Evolutionary conservation across 2,113 vertebrate genomes (phyloP).

Genomic region (Salminus brasiliensis): DNA sequence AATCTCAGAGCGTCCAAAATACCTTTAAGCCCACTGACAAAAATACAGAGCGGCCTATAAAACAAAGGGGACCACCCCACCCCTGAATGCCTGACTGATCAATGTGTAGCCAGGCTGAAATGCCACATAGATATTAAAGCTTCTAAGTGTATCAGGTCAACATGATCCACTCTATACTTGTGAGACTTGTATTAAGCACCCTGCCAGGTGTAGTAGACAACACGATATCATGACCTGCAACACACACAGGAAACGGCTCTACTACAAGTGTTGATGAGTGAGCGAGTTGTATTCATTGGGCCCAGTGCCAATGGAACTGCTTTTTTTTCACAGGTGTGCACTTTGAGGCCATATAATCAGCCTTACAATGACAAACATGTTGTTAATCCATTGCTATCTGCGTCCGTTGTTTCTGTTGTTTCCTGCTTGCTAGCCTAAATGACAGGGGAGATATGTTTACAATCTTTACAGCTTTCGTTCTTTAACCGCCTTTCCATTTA

Average conservation of each 20-base stretch:
- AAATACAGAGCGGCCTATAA: conserved; percentile 8
- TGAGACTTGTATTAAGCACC: neutral
- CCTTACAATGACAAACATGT: neutral
- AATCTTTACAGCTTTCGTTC: too few relatives aligned
- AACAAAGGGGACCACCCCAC: conserved; percentile 29
- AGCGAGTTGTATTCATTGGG: neutral
- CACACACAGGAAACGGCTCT: neutral
- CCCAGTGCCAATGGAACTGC: neutral
- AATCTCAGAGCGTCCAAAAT: conserved; percentile 29
- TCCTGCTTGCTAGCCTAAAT: neutral
- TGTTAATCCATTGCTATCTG: neutral
- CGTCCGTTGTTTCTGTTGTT: neutral
- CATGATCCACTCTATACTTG: neutral
- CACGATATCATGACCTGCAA: neutral
- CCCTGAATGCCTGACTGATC: conserved; percentile 45
- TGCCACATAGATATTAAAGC: conserved; percentile 6
- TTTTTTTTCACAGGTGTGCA: neutral
- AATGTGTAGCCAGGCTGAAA: conserved; percentile 42
- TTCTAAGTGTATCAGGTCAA: neutral
- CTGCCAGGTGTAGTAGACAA: neutral
- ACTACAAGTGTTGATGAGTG: neutral
- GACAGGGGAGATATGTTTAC: too few relatives aligned
- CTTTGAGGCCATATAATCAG: neutral
- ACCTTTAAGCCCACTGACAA: neutral
- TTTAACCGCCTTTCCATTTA: too few relatives aligned